Percentiles rank a stretch among this genome's conserved stretches.
Evolutionary conservation across 2,888 invertebrate genomes (phyloP).

Genomic region (Noctua janthina): DNA sequence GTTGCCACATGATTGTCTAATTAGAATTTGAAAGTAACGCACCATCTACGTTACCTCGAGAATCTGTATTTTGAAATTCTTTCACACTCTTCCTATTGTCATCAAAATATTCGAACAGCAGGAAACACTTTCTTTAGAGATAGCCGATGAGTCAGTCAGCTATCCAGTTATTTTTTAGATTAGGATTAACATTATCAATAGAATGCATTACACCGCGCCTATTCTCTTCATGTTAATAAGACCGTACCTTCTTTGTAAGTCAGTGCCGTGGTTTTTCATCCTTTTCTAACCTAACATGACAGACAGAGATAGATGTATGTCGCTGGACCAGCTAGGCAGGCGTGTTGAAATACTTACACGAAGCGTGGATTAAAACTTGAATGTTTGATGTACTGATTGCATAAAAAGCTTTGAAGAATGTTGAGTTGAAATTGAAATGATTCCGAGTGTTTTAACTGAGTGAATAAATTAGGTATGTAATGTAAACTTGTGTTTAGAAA

Average conservation of each 20-base stretch:
- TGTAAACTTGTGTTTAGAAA: conserved; percentile 41
- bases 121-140: conserved; percentile 48
- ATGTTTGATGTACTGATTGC: conserved; percentile 79
- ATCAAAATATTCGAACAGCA: conserved; percentile 51
- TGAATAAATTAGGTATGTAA: conserved; percentile 56
- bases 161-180: conserved; percentile 65
- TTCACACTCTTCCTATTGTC: conserved; percentile 23
- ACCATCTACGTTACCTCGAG: neutral
- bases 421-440: conserved; percentile 54
- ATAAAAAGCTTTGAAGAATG: conserved; percentile 67
- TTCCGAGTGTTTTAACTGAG: conserved; percentile 48
- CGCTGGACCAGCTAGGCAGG: conserved; percentile 74
- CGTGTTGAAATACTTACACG: conserved; percentile 88
- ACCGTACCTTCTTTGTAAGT: conserved; percentile 70
- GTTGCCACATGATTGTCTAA: neutral
- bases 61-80: neutral
- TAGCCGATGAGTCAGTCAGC: conserved; percentile 56
- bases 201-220: conserved; percentile 76
- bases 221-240: conserved; percentile 78
- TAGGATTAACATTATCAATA: conserved; percentile 70
- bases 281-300: conserved; percentile 61
- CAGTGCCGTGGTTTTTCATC: conserved; percentile 64
- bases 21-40: neutral
- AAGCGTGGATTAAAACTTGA: conserved; percentile 87
- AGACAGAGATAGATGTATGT: conserved; percentile 67